phyloP scores from a whole-genome alignment of 2,888 invertebrate genomes.

The Xestoiulus laeticollis region DNA sequence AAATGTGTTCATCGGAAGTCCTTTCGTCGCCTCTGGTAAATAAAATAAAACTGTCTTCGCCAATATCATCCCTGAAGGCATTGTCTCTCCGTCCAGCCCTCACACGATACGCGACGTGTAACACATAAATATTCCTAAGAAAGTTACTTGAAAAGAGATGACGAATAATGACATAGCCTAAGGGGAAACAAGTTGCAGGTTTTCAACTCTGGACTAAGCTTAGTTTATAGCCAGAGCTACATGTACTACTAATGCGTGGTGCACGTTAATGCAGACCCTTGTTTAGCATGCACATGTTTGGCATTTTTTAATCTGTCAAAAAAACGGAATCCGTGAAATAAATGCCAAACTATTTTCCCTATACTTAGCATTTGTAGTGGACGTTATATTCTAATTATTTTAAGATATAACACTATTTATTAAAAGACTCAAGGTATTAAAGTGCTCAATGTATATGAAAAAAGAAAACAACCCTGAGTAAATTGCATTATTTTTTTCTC shows the following conservation, averaged over 20 bases:
- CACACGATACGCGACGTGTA: neutral
- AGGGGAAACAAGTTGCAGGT: neutral
- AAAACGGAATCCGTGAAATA: neutral
- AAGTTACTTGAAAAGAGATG: neutral
- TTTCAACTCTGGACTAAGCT: neutral
- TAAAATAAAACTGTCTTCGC: constrained; percentile 21
- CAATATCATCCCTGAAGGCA: neutral
- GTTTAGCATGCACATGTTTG: too few relatives aligned
- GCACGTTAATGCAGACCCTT: neutral
- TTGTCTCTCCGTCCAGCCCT: neutral
- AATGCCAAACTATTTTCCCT: neutral
- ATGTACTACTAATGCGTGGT: neutral
- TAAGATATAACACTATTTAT: too few relatives aligned
- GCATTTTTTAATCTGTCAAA: too few relatives aligned
- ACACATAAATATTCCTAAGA: neutral
- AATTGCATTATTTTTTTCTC: too few relatives aligned
- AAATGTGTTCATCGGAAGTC: neutral
- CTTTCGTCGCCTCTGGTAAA: constrained; percentile 1
- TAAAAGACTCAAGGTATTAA: too few relatives aligned
- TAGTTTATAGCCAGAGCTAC: neutral
- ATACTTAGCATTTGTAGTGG: too few relatives aligned
- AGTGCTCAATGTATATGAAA: too few relatives aligned
- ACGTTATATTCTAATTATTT: too few relatives aligned
- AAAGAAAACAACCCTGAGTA: too few relatives aligned
- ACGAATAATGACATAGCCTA: neutral